Percentiles rank a stretch among this genome's conserved stretches.
These are phyloP conservation scores for Pseudachorutes palmiensis DNA, from an alignment of 1,140 invertebrate genomes.

Conservation along the genomic window DNA sequence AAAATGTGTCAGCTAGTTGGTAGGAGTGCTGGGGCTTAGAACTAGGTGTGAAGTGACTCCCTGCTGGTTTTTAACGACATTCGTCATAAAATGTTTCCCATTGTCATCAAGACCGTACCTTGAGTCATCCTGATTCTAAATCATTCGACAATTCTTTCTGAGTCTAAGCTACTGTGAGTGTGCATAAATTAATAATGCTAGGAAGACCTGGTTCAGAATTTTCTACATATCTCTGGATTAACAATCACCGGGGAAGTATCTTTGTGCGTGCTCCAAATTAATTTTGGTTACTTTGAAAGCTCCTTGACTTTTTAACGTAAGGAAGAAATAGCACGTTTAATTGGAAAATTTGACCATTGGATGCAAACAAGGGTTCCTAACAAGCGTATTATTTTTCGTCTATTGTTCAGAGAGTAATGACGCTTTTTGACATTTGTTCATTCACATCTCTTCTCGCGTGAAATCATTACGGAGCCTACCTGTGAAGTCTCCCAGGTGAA, in stretches of 20 bases:
- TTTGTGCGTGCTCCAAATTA: conserved; percentile 5
- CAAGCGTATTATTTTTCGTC: background rate
- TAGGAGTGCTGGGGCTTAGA: background rate
- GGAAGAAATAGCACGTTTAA: background rate
- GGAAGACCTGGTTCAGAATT: background rate
- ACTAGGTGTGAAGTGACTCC: background rate
- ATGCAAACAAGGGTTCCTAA: no score
- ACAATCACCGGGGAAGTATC: background rate
- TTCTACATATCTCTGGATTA: background rate
- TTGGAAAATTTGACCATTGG: no score
- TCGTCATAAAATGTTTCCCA: background rate
- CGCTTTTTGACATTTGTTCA: conserved; percentile 6
- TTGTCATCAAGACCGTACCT: no score
- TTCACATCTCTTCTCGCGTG: background rate
- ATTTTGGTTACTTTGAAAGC: background rate
- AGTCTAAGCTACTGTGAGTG: background rate
- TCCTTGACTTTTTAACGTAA: no score
- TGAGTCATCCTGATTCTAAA: background rate
- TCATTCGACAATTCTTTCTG: no score
- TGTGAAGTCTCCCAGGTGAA: background rate
- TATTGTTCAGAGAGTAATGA: conserved; percentile 1
- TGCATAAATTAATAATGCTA: conserved; percentile 5
- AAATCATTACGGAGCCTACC: no score
- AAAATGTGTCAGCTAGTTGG: background rate
- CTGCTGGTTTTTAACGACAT: background rate